These are phyloP conservation scores for Hippoglossus hippoglossus DNA, from an alignment of 2,797 vertebrate genomes.

Conservation along the genomic window DNA sequence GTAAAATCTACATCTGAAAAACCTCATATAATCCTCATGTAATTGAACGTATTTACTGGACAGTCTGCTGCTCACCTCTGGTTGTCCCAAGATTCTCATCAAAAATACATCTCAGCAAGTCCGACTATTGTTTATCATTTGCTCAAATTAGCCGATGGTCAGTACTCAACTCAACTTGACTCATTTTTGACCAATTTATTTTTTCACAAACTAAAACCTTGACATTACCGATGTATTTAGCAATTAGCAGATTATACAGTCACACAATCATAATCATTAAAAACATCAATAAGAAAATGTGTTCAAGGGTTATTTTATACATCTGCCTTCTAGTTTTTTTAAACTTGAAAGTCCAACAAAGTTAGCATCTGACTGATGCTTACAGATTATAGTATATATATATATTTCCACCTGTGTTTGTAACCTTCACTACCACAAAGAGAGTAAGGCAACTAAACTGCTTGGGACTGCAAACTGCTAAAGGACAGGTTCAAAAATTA, in stretches of 20 bases:
- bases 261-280: not conserved
- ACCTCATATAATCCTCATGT: not conserved
- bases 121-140: no score
- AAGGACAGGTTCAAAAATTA: slow-evolving; percentile 18
- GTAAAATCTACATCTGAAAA: not conserved
- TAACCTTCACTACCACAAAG: not conserved
- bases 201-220: not conserved
- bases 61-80: no score
- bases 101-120: no score
- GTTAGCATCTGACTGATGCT: not conserved
- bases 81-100: no score
- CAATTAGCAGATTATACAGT: not conserved
- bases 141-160: no score
- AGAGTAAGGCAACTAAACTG: not conserved
- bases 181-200: no score
- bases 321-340: no score
- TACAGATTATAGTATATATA: not conserved
- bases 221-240: not conserved
- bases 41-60: no score
- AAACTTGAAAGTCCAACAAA: no score
- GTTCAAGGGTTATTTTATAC: no score
- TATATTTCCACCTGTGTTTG: not conserved
- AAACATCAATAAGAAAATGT: no score
- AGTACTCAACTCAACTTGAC: no score
- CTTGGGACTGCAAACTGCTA: slow-evolving; percentile 10